Evolutionary conservation across 2,888 invertebrate genomes (phyloP).

Genomic region (Morpho deidamia): DNA sequence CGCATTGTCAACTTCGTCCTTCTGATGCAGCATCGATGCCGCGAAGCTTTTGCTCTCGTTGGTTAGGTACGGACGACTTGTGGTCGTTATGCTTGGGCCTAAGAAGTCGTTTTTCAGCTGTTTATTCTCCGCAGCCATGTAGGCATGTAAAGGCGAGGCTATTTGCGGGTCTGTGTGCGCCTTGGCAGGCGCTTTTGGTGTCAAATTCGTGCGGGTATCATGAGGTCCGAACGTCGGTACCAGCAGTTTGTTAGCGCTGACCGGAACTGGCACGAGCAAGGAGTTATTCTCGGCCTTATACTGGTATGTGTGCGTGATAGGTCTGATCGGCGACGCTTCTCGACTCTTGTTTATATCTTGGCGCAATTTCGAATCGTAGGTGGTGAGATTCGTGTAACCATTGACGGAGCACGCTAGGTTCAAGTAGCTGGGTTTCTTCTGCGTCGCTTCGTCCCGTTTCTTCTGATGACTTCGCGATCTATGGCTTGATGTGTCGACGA

Average conservation of each 20-base stretch:
- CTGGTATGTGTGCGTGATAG: conserved; percentile 71
- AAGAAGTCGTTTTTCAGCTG: conserved; percentile 72
- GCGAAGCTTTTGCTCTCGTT: conserved; percentile 65
- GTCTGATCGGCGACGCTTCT: conserved; percentile 84
- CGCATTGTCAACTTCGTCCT: conserved; percentile 64
- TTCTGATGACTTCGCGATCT: conserved; percentile 59
- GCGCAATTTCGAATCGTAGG: conserved; percentile 89
- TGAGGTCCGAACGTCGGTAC: conserved; percentile 74
- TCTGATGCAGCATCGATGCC: conserved; percentile 62
- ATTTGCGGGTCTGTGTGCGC: conserved; percentile 70
- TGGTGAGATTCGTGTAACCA: conserved; percentile 91
- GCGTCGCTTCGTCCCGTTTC: conserved; percentile 59
- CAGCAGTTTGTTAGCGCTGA: conserved; percentile 74
- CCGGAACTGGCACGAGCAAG: conserved; percentile 65
- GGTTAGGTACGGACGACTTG: conserved; percentile 59
- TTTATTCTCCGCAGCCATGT: conserved; percentile 71
- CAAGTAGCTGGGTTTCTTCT: conserved; percentile 91
- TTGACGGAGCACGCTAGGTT: conserved; percentile 94
- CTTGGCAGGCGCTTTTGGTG: conserved; percentile 71
- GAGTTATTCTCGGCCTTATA: conserved; percentile 66
- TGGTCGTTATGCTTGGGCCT: conserved; percentile 66
- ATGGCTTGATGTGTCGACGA: conserved; percentile 56
- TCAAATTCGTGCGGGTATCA: conserved; percentile 69
- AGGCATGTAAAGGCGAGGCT: conserved; percentile 62
- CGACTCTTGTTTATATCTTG: conserved; percentile 85